These are phyloP conservation scores for Coendou prehensilis DNA, from an alignment of 2,797 vertebrate genomes.

Conservation along the genomic window DNA sequence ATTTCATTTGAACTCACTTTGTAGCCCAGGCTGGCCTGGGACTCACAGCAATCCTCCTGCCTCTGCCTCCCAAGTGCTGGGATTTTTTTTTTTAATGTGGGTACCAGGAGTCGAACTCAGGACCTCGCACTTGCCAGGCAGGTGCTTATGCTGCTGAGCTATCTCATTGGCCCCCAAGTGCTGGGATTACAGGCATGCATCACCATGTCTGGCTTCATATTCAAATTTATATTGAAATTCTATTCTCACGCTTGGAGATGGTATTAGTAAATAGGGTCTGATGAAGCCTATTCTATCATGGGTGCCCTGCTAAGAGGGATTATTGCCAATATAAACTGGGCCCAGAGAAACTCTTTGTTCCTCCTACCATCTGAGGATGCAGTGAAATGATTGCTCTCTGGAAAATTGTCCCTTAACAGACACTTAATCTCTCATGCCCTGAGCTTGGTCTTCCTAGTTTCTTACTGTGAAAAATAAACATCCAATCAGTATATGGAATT, in stretches of 20 bases:
- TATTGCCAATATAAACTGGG: background rate
- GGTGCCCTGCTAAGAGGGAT: background rate
- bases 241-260: background rate
- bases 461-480: background rate
- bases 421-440: background rate
- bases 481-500: background rate
- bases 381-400: background rate
- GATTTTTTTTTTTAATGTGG: background rate
- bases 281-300: background rate
- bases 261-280: background rate
- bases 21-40: background rate
- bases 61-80: background rate
- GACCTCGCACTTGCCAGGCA: too few species aligned
- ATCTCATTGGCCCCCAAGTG: background rate
- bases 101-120: too few species aligned
- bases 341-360: background rate
- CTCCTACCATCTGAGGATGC: background rate
- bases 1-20: background rate
- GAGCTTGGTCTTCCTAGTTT: background rate
- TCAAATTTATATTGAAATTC: background rate
- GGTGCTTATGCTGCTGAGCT: too few species aligned
- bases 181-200: background rate
- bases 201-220: background rate
- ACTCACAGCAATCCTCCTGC: background rate
- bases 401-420: background rate